phyloP scores from a whole-genome alignment of 2,797 vertebrate genomes.

The Chromobotia macracanthus region DNA sequence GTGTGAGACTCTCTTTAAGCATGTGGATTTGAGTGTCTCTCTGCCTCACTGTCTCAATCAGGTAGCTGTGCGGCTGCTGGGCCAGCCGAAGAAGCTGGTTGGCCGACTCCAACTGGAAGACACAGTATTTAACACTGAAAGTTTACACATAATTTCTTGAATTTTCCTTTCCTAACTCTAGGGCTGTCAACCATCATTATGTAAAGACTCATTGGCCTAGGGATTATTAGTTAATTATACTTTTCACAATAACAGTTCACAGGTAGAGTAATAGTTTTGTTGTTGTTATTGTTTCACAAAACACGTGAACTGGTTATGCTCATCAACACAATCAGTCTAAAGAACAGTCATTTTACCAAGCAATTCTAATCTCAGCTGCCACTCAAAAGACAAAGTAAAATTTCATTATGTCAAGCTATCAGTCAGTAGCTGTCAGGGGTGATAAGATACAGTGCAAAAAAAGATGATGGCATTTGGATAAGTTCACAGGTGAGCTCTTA shows the following conservation, averaged over 20 bases:
- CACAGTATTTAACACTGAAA: constrained; percentile 16
- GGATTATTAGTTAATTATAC: not conserved
- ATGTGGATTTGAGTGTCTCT: constrained; percentile 84
- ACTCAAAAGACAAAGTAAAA: not conserved
- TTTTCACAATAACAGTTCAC: not conserved
- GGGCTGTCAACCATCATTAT: not conserved
- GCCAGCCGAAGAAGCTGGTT: constrained; percentile 88
- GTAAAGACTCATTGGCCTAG: not conserved
- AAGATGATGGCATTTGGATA: constrained; percentile 5
- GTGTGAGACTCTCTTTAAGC: constrained; percentile 78
- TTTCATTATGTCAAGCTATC: not conserved
- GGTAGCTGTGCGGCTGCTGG: constrained; percentile 92
- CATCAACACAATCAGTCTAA: not conserved
- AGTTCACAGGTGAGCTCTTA: constrained; percentile 26
- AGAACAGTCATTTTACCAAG: not conserved
- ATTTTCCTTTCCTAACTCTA: not conserved
- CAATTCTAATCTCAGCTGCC: not conserved
- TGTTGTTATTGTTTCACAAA: not conserved
- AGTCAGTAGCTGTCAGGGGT: not conserved
- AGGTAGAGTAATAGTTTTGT: not conserved
- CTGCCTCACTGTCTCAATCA: constrained; percentile 89
- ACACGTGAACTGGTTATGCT: not conserved
- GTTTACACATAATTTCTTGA: not conserved
- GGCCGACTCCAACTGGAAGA: constrained; percentile 82
- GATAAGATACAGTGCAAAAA: not conserved